Percentiles rank a stretch among this genome's conserved stretches.
phyloP scores from a whole-genome alignment of 1,140 invertebrate genomes.

The Fopius arisanus region DNA sequence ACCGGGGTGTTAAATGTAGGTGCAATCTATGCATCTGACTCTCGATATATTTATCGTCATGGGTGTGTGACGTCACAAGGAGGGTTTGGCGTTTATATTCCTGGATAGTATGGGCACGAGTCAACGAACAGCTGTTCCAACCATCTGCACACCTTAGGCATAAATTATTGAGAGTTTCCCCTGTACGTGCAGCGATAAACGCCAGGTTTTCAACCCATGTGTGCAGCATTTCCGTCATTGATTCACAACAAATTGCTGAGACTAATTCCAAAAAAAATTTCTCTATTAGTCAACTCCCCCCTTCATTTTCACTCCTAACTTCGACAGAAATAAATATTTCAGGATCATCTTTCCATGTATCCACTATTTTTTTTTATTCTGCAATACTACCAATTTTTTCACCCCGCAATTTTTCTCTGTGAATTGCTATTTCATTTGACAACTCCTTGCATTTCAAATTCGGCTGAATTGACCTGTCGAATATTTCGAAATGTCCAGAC shows the following conservation, averaged over 20 bases:
- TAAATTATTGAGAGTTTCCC: constrained; percentile 22
- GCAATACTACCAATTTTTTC: too few species aligned
- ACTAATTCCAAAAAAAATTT: too few species aligned
- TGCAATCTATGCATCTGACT: constrained; percentile 30
- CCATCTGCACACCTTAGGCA: constrained; percentile 28
- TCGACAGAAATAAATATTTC: too few species aligned
- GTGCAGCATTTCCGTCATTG: neutral
- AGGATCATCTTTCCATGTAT: too few species aligned
- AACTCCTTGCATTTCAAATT: neutral
- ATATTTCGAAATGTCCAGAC: neutral
- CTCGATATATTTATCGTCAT: constrained; percentile 9
- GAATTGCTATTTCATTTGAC: neutral
- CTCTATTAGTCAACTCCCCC: too few species aligned
- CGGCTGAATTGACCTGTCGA: constrained; percentile 25
- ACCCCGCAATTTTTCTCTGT: neutral
- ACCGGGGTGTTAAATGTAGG: constrained; percentile 25
- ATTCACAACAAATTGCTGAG: neutral
- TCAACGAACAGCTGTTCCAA: constrained; percentile 31
- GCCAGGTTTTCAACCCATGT: neutral
- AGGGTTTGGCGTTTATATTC: neutral
- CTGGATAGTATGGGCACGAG: constrained; percentile 13
- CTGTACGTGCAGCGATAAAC: neutral
- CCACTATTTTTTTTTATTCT: too few species aligned
- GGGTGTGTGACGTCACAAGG: constrained; percentile 17
- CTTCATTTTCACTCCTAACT: too few species aligned